Evolutionary conservation across 1,140 invertebrate genomes (phyloP).

Genomic region (Euglossa dilemma): DNA sequence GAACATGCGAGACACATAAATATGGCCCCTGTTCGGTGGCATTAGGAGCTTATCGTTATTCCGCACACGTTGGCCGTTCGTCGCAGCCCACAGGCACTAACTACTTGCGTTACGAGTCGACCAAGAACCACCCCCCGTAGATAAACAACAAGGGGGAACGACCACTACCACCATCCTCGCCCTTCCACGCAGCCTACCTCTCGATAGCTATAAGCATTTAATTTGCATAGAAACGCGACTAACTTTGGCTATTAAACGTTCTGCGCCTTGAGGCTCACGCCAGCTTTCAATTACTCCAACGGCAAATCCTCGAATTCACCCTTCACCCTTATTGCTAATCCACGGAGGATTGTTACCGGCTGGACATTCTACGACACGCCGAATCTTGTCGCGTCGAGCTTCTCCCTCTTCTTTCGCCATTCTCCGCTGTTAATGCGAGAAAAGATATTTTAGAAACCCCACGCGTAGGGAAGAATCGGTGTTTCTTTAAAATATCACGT

Average conservation of each 20-base stretch:
- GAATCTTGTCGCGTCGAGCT: not conserved
- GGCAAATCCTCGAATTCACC: constrained; percentile 68
- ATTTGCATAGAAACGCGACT: constrained; percentile 78
- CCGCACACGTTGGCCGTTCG: constrained; percentile 77
- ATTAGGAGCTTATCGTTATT: constrained; percentile 78
- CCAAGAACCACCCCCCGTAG: constrained; percentile 69
- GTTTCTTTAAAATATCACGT: no score
- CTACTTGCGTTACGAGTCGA: constrained; percentile 74
- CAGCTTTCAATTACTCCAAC: constrained; percentile 75
- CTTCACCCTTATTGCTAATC: constrained; percentile 37
- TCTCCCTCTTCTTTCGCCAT: no score
- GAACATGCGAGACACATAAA: constrained; percentile 73
- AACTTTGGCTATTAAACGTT: constrained; percentile 76
- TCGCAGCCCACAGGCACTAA: constrained; percentile 74
- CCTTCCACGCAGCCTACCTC: constrained; percentile 57
- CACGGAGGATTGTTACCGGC: constrained; percentile 22
- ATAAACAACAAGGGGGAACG: constrained; percentile 72
- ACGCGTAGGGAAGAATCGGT: no score
- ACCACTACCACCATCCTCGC: constrained; percentile 46
- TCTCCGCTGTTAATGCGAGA: no score
- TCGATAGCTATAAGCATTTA: constrained; percentile 74
- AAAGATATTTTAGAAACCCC: no score
- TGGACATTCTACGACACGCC: not conserved
- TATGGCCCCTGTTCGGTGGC: constrained; percentile 69
- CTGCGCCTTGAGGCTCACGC: constrained; percentile 61